Conservation (phyloP, 2,113 vertebrate genomes). For the Mixornis gularis region DNA sequence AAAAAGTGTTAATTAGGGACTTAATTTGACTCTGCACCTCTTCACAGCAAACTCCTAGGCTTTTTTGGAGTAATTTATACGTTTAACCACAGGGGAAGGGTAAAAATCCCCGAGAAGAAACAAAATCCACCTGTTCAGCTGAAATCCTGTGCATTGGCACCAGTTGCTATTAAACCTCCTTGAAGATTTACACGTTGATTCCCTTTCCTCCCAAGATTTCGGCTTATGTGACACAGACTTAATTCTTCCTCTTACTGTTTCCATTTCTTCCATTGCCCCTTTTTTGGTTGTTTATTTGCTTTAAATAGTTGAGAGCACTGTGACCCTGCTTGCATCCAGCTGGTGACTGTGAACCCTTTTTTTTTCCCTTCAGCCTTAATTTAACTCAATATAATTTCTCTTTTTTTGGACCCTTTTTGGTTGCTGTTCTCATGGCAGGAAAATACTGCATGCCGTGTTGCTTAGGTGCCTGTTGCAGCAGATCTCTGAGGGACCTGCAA, state of each 20-base stretch:
- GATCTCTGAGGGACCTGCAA: neutral
- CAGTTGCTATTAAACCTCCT: neutral
- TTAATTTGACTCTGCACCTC: neutral
- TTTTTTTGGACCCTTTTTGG: neutral
- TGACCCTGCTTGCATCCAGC: neutral
- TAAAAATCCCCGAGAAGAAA: neutral
- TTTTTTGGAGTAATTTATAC: neutral
- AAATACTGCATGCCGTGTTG: neutral
- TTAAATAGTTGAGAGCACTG: neutral
- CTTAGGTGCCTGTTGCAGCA: neutral
- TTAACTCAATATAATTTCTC: neutral
- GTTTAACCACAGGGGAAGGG: accelerated
- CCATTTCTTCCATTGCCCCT: neutral
- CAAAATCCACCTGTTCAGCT: neutral
- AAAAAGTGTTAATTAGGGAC: neutral
- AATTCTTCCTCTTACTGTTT: neutral
- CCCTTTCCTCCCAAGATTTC: neutral
- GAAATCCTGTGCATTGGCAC: neutral
- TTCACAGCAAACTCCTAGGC: neutral
- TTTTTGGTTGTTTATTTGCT: neutral
- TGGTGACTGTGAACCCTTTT: neutral
- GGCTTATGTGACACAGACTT: neutral
- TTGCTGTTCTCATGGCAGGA: neutral
- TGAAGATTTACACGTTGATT: neutral
- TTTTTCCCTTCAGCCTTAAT: neutral